Base-by-base conservation (phyloP, 2,113 vertebrate genomes). In the Malurus elegans region DNA sequence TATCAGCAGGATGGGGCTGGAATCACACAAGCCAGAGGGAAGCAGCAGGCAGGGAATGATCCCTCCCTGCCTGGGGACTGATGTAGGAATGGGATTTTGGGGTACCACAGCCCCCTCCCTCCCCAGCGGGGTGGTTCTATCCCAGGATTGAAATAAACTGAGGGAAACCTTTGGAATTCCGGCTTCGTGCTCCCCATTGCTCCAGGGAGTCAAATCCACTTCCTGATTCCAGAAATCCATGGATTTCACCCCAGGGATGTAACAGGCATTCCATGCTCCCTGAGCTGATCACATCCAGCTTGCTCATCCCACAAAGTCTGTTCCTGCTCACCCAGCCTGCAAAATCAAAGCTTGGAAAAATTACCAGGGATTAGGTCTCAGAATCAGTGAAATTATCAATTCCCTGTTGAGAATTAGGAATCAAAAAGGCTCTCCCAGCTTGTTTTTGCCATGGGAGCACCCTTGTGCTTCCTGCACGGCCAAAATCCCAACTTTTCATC, bases 191-290 rank as follows among this genome's bases (percentile, higher is more conserved):
- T 69, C 7, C 26, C 12, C 12, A 12, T 10, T 20, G 10, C 28
- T 78, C 1, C 2, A 40, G 13, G 36, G 29, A 17, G 18, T 19
- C 0, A 0, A 34, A 1, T 5, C 15, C 28, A 5, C 18, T 54
- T 34, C 45, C 15, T 9, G 7, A 14, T 38, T 38, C 38, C 38
- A 38, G 10, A 38, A 38, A 38, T 31, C 38, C 38, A 2, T 23
- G 70, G 57, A 20, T n/a, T 42, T 57, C 36, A 14, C 1, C 26
- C 45, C 26, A 4, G 7, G 80, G 24, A 21, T 44, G 29, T 47
- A 36, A 50, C 3, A 14, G 53, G 51, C 14, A 56, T 36, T 8
- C 28, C 44, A 3, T 0, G 0, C 4, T 58, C 31, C 29, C 34
- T 13, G 51, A 7, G 1, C 32, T 12, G n/a, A 78, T 32, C 25